These are phyloP conservation scores for Tholera decimalis DNA, from an alignment of 2,888 invertebrate genomes.

Conservation along the genomic window DNA sequence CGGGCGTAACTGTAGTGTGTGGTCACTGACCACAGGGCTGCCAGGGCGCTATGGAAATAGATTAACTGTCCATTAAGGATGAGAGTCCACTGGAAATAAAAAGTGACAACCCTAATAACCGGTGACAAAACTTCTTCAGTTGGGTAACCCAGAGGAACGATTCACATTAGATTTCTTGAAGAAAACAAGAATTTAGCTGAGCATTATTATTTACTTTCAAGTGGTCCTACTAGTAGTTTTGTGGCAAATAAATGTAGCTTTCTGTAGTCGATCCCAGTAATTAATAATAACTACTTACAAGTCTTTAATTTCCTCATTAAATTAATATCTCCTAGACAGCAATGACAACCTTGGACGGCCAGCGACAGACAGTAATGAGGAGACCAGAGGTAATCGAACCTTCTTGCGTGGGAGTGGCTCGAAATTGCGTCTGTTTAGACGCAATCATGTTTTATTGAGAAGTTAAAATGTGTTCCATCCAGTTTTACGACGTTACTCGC, in stretches of 20 bases:
- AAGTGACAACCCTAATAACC: neutral
- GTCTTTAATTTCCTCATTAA: slow-evolving; percentile 20
- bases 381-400: slow-evolving; percentile 61
- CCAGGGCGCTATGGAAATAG: slow-evolving; percentile 40
- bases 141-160: no score
- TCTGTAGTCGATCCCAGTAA: neutral
- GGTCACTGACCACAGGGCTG: slow-evolving; percentile 66
- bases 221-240: no score
- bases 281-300: neutral
- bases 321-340: slow-evolving; percentile 15
- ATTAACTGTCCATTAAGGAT: slow-evolving; percentile 20
- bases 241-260: neutral
- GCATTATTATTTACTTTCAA: neutral
- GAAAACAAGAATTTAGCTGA: neutral
- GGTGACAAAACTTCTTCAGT: no score
- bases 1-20: slow-evolving; percentile 62
- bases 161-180: no score
- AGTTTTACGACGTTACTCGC: slow-evolving; percentile 55
- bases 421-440: slow-evolving; percentile 59
- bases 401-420: slow-evolving; percentile 59
- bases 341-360: slow-evolving; percentile 50
- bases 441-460: slow-evolving; percentile 63
- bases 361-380: slow-evolving; percentile 54
- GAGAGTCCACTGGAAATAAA: neutral
- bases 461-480: slow-evolving; percentile 52